Evolutionary conservation across 2,113 vertebrate species (phyloP), one percentile per base, ranked within the genome.

Genomic region (Phainopepla nitens): DNA sequence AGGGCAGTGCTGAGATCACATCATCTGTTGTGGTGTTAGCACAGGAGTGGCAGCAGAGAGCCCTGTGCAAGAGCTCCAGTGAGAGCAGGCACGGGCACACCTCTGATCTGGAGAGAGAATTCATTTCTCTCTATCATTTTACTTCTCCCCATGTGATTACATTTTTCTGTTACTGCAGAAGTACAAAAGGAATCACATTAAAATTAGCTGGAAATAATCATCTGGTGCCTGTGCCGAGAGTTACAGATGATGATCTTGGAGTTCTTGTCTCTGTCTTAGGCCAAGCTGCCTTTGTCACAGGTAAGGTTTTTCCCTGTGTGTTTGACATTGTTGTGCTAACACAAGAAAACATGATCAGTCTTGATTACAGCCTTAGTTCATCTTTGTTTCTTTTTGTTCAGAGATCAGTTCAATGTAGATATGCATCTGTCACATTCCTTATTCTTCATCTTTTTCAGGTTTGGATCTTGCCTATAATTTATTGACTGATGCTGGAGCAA

Each of bases 401-500:
- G 69, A 71, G n/a, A 36, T 58, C 53, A 44, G 5, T 70, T 69
- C n/a, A 56, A 36, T 92, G 44, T 39, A 82, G 41, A 69, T 72
- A 66, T 4, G 2, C 31, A 9, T 61, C 56, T 65, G 50, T 89
- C 85, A 35, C 42, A 3, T 82, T 91, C 42, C 91, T 31, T 15
- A n/a, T 90, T 53, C 54, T 83, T 85, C 68, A 10, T 84, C 39
- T 66, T 93, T 94, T 95, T 87, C 96, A 99, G 99, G 98, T 94
- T 96, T 99, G 83, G 98, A 99, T 92, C 72, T 99, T 57, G 94
- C 98, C 23, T 99, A 97, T 69, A 99, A 99, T 41, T 45, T 95
- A 66, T 65, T 99, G 64, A 96, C 97, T 24, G 98, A 99, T 90
- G 86, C 91, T 82, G 99, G 98, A 29, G 98, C 97, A 9, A 73